Base-by-base conservation (phyloP, 1,140 invertebrate genomes). In the Drosophila rhopaloa region DNA sequence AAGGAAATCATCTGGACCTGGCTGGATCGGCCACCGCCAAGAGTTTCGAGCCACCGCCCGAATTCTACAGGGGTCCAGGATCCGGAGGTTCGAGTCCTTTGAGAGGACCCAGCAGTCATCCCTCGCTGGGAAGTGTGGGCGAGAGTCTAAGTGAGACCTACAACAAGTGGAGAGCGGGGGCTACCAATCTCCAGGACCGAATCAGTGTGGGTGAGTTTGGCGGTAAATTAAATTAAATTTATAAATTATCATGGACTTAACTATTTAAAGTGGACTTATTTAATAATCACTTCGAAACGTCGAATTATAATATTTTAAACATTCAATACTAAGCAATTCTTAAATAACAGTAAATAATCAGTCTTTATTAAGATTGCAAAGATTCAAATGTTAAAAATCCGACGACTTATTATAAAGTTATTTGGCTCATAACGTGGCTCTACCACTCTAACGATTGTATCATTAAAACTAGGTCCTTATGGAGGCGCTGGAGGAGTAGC, bases 121-220 rank as follows among this genome's bases (percentile, higher is more conserved):
- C 63, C 1, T 60, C 77, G 13, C 51, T 88, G 51, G 81, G 77
- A 27, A 84, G 54, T 37, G 68, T 85, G 19, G 81, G 76, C 6
- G 80, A 81, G 27, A 79, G 47, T 32, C 81, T 91, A 0, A 83
- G 71, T 13, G 76, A 84, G 14, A 54, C 82, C 4, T 91, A 90
- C 60, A 89, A 76, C 47, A 85, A 74, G 41, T 91, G 90, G 90
- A 67, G 78, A 9, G 53, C 74, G 19, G 51, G 43, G 6, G 54
- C 37, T 4, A 55, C 60, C 10, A 53, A 47, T 13, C 37, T 67
- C 3, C 63, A 83, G 46, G 74, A 91, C 16, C 59, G 90, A 8
- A 91, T 91, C 6, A 91, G 86, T 62, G 90, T 91, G 72, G 91
- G 90, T 91, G 56, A 61, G 90, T 75, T 27, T 37, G 5, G 2